phyloP scores from a whole-genome alignment of 2,797 vertebrate species.

The Echiichthys vipera region DNA sequence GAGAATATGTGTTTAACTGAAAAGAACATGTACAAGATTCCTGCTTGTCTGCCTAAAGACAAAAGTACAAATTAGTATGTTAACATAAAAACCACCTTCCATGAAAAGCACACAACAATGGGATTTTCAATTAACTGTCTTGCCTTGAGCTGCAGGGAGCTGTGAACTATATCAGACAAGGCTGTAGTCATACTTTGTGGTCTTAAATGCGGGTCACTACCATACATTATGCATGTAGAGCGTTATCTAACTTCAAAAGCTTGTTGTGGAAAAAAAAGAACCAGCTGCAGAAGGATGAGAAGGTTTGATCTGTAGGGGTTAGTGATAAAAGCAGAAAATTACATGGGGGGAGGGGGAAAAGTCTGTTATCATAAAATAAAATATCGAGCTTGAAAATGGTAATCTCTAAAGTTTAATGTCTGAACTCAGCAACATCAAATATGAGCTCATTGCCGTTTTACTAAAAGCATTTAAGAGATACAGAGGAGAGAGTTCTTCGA shows the following conservation, averaged over 20 bases:
- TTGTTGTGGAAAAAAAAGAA: not conserved
- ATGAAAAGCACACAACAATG: constrained; percentile 34
- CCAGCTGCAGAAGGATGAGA: not conserved
- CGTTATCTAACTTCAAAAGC: not conserved
- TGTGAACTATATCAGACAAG: constrained; percentile 23
- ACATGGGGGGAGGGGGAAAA: not conserved
- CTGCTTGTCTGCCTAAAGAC: constrained; percentile 40
- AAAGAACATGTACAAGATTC: constrained; percentile 20
- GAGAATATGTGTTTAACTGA: constrained; percentile 36
- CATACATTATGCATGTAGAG: constrained; percentile 14
- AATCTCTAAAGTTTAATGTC: constrained; percentile 22
- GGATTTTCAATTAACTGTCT: constrained; percentile 43
- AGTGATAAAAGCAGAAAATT: constrained; percentile 17
- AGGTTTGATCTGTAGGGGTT: constrained; percentile 1
- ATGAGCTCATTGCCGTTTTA: constrained; percentile 7
- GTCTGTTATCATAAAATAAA: constrained; percentile 19
- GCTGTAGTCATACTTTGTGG: constrained; percentile 9
- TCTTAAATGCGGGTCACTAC: constrained; percentile 8
- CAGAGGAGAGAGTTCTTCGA: not conserved
- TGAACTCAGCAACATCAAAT: constrained; percentile 2
- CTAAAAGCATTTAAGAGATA: not conserved
- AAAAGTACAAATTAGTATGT: constrained; percentile 51
- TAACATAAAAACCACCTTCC: constrained; percentile 40
- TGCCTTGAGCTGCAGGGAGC: constrained; percentile 42
- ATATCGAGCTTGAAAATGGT: constrained; percentile 14